These are phyloP conservation scores for Ophonus ardosiacus DNA, from an alignment of 2,888 invertebrate genomes.

Conservation along the genomic window DNA sequence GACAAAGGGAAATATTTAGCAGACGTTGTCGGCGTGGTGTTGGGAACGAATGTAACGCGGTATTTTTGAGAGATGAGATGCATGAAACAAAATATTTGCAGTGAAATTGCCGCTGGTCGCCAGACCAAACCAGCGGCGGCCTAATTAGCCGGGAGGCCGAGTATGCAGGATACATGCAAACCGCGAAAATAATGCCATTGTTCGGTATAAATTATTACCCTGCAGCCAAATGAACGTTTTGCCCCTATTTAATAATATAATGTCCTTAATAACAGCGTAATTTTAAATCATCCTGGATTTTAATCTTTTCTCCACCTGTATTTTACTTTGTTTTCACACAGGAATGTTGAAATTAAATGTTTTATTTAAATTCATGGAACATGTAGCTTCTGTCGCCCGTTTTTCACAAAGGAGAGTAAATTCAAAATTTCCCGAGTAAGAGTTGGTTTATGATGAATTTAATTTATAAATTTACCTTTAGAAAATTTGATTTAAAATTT, in stretches of 20 bases:
- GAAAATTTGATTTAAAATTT: too few species aligned
- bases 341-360: too few species aligned
- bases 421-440: too few species aligned
- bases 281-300: conserved; percentile 1
- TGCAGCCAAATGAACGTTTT: neutral
- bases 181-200: conserved; percentile 10
- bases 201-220: conserved; percentile 10
- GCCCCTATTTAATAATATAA: neutral
- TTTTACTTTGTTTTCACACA: neutral
- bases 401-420: too few species aligned
- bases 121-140: neutral
- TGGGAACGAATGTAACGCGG: neutral
- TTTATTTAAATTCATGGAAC: too few species aligned
- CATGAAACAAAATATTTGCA: neutral
- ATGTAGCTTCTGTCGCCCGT: too few species aligned
- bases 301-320: neutral
- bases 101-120: neutral
- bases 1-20: neutral
- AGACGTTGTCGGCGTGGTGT: neutral
- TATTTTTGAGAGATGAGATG: neutral
- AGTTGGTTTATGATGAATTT: too few species aligned
- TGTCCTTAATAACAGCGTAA: neutral
- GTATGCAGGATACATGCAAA: neutral
- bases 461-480: too few species aligned
- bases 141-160: neutral